Evolutionary conservation across 2,888 invertebrate genomes (phyloP).

Genomic region (Hypercompe scribonia): DNA sequence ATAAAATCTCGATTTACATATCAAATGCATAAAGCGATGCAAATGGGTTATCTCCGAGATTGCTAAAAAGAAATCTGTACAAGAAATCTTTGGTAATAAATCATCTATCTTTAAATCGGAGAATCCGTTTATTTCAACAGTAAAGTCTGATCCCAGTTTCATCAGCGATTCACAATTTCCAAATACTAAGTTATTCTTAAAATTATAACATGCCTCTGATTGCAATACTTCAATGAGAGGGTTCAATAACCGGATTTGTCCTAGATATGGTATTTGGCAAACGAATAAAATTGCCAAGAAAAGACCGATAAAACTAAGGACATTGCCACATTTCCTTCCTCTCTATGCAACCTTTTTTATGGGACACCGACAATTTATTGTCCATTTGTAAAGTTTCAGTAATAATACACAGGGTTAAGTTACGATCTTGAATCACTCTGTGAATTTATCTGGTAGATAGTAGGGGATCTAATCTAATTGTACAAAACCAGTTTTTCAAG

Average conservation of each 20-base stretch:
- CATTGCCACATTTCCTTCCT: slow-evolving; percentile 10
- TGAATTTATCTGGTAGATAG: background rate
- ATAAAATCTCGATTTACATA: background rate
- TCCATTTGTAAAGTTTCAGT: background rate
- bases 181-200: background rate
- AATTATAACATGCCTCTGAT: background rate
- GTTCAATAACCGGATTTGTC: slow-evolving; percentile 4
- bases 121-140: background rate
- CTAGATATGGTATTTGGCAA: slow-evolving; percentile 16
- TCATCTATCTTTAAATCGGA: background rate
- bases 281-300: slow-evolving; percentile 7
- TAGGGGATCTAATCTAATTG: background rate
- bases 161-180: background rate
- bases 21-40: background rate
- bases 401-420: background rate
- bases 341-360: slow-evolving; percentile 14
- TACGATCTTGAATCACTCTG: background rate
- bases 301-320: slow-evolving; percentile 3
- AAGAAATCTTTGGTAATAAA: background rate
- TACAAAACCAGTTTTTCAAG: too few relatives aligned
- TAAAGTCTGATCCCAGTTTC: background rate
- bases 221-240: background rate
- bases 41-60: background rate
- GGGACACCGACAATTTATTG: slow-evolving; percentile 9
- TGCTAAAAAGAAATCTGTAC: background rate